These are phyloP conservation scores for Gallirallus australis DNA, from an alignment of 2,797 vertebrate genomes.

Conservation along the genomic window DNA sequence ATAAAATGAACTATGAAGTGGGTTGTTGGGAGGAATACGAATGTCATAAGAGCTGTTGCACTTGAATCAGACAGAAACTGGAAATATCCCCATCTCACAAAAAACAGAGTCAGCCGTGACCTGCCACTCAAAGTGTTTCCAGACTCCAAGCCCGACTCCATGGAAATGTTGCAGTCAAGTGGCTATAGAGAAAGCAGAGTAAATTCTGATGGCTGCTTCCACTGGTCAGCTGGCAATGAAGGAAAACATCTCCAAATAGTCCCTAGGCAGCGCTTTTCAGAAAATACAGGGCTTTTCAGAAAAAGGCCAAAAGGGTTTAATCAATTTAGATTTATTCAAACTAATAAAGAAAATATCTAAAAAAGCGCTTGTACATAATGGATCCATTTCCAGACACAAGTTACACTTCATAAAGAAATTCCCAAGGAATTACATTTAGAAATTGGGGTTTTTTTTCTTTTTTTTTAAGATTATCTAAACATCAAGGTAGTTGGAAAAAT, in stretches of 20 bases:
- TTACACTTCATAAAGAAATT: not conserved
- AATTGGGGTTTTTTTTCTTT: not conserved
- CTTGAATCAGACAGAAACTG: not conserved
- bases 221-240: not conserved
- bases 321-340: not conserved
- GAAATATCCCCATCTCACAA: not conserved
- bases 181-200: not conserved
- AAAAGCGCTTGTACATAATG: not conserved
- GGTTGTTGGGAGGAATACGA: not conserved
- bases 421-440: not conserved
- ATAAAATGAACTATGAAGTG: not conserved
- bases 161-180: not conserved
- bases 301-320: not conserved
- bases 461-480: not conserved
- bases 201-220: not conserved
- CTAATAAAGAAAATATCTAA: not conserved
- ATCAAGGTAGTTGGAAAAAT: not conserved
- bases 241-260: not conserved
- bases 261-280: not conserved
- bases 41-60: not conserved
- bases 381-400: not conserved
- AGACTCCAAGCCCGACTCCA: not conserved
- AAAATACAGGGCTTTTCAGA: not conserved
- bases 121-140: not conserved
- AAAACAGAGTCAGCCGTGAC: not conserved